These are phyloP conservation scores for Azemiops feae DNA, from an alignment of 2,113 vertebrate species.

Conservation along the genomic window DNA sequence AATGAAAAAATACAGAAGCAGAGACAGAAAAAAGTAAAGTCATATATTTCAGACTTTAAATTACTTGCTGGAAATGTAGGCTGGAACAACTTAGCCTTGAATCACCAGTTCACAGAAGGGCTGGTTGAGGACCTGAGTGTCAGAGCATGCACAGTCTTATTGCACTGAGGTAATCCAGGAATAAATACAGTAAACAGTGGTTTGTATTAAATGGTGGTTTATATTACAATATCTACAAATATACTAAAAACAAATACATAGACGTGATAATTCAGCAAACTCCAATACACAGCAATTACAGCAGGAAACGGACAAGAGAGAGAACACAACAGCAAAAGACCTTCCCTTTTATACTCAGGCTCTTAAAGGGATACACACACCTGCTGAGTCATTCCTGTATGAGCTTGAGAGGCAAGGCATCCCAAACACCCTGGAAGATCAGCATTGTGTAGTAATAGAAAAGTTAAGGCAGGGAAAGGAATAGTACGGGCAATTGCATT, in stretches of 20 bases:
- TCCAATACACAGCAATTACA: too few species aligned
- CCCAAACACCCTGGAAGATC: not conserved
- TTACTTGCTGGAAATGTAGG: not conserved
- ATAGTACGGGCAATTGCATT: not conserved
- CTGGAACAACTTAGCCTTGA: not conserved
- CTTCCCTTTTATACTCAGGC: too few species aligned
- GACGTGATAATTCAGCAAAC: too few species aligned
- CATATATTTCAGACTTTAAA: not conserved
- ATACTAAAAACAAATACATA: too few species aligned
- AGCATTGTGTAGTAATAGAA: not conserved
- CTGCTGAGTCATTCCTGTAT: not conserved
- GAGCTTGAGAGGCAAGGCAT: not conserved
- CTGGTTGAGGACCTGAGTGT: not conserved
- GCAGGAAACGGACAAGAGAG: too few species aligned
- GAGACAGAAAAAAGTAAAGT: not conserved
- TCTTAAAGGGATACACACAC: too few species aligned
- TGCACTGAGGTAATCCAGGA: too few species aligned
- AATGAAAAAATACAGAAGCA: not conserved
- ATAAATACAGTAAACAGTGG: too few species aligned
- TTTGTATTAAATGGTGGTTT: too few species aligned
- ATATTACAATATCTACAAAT: too few species aligned
- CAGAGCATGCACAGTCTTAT: too few species aligned
- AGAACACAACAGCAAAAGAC: too few species aligned
- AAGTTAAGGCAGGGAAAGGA: not conserved
- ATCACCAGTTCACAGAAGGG: not conserved